Percentiles rank a stretch among this genome's conserved stretches.
Conservation (phyloP, 2,888 invertebrate genomes). For the Perizoma affinitatum region DNA sequence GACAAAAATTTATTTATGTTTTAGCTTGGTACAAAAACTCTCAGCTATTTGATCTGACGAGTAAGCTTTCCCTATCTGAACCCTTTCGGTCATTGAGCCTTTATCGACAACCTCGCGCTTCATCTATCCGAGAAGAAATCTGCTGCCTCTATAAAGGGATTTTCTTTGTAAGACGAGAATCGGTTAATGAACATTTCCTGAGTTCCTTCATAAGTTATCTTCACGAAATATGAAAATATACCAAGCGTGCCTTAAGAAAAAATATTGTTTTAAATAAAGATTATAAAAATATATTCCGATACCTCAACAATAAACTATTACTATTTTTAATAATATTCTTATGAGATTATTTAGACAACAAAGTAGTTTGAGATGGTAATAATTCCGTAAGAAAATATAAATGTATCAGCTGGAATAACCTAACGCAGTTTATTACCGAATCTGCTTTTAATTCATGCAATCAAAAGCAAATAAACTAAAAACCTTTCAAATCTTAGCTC, state of each 20-base stretch:
- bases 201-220: not conserved
- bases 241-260: not conserved
- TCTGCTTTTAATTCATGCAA: too few species aligned
- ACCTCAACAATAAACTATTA: too few species aligned
- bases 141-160: not conserved
- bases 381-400: too few species aligned
- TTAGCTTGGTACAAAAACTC: slow-evolving; percentile 3
- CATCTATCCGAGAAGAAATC: slow-evolving; percentile 10
- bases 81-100: slow-evolving; percentile 16
- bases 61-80: slow-evolving; percentile 5
- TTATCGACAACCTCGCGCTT: slow-evolving; percentile 6
- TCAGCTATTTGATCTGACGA: slow-evolving; percentile 4
- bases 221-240: not conserved
- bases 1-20: too few species aligned
- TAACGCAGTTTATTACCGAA: too few species aligned
- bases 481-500: too few species aligned
- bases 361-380: too few species aligned
- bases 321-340: too few species aligned
- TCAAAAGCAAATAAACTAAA: too few species aligned
- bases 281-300: not conserved
- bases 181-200: slow-evolving; percentile 15
- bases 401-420: too few species aligned
- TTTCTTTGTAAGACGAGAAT: slow-evolving; percentile 15
- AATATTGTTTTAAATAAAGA: not conserved
- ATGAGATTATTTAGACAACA: too few species aligned